These are phyloP conservation scores for Tanypteryx hageni DNA, from an alignment of 2,888 invertebrate species.

Conservation along the genomic window DNA sequence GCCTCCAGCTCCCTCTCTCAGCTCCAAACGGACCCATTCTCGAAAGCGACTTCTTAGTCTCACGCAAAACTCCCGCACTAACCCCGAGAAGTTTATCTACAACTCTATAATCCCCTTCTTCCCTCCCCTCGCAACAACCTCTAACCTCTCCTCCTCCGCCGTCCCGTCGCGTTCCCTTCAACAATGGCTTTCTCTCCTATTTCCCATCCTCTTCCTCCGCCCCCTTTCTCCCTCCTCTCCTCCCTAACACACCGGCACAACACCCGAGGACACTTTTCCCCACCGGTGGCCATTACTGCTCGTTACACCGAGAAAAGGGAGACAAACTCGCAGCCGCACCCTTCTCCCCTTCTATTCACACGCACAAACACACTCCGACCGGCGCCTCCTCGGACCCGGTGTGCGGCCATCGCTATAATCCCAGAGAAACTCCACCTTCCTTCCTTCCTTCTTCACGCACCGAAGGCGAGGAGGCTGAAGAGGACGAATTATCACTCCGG, in stretches of 20 bases:
- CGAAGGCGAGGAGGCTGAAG: no score
- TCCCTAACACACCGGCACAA: neutral
- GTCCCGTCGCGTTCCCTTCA: neutral
- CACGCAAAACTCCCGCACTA: neutral
- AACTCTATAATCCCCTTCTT: neutral
- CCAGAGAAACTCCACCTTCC: neutral
- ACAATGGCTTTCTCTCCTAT: neutral
- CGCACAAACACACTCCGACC: neutral
- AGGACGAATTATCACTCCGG: neutral
- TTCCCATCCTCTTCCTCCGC: neutral
- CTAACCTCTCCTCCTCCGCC: neutral
- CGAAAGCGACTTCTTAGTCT: neutral
- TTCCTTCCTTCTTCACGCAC: neutral
- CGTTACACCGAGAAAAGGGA: neutral
- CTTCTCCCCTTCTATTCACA: no score
- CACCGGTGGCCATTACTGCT: neutral
- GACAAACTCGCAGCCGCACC: neutral
- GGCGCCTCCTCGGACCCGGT: neutral
- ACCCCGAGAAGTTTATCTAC: conserved; percentile 17
- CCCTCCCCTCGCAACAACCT: neutral
- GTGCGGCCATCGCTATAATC: neutral
- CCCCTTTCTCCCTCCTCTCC: neutral
- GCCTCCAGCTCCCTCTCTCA: neutral
- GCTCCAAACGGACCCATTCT: neutral
- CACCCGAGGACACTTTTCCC: neutral